Evolutionary conservation across 2,888 invertebrate genomes (phyloP).

Genomic region (Therioaphis trifolii): DNA sequence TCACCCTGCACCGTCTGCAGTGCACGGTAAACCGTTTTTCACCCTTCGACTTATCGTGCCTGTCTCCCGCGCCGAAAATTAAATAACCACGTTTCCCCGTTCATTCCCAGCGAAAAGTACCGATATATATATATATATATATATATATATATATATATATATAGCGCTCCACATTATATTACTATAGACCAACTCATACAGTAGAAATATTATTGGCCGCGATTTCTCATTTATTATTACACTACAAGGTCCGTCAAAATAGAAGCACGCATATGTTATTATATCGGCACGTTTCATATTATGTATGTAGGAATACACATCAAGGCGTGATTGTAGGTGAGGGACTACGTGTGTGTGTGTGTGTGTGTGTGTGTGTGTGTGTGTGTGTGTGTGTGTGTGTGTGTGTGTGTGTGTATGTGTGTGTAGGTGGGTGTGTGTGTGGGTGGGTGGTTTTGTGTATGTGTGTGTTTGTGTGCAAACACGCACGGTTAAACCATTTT

Average conservation of each 20-base stretch:
- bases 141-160: constrained; percentile 6
- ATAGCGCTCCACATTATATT: not conserved
- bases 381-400: too few species aligned
- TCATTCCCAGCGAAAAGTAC: not conserved
- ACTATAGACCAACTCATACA: not conserved
- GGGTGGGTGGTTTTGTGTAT: too few species aligned
- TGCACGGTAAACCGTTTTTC: constrained; percentile 45
- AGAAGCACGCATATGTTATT: too few species aligned
- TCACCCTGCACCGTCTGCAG: not conserved
- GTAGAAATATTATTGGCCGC: not conserved
- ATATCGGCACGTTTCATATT: too few species aligned
- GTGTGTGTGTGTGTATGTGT: too few species aligned
- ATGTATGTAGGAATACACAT: not conserved
- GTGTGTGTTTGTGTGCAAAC: not conserved
- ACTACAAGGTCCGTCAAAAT: not conserved
- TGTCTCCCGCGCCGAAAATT: constrained; percentile 48
- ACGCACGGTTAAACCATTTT: not conserved
- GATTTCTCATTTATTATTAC: not conserved
- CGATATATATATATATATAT: not conserved
- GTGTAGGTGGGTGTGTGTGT: too few species aligned
- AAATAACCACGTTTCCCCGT: constrained; percentile 31
- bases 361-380: too few species aligned
- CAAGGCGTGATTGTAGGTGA: not conserved
- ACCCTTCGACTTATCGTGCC: constrained; percentile 32
- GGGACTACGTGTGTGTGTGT: too few species aligned